phyloP scores from a whole-genome alignment of 2,113 vertebrate genomes.

The Romanogobio albipinnatus region DNA sequence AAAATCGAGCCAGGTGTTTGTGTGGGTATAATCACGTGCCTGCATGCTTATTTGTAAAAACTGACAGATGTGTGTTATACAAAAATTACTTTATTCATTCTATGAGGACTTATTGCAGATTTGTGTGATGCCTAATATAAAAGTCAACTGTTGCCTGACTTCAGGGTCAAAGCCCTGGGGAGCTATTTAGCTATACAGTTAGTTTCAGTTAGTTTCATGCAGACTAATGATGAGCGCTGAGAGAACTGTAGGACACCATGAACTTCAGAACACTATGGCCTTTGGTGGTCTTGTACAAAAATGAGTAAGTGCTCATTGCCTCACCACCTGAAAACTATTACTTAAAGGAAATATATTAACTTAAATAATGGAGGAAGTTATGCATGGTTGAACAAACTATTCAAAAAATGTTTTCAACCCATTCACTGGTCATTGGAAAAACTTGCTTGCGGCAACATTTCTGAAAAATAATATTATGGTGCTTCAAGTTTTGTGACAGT shows the following conservation, averaged over 20 bases:
- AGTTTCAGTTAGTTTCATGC: neutral
- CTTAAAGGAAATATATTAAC: neutral
- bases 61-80: neutral
- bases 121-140: slow-evolving; percentile 2
- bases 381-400: neutral
- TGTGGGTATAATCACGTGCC: neutral
- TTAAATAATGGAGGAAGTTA: neutral
- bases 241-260: neutral
- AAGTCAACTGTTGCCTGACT: neutral
- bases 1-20: neutral
- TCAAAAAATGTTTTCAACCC: neutral
- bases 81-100: slow-evolving; percentile 2
- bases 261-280: neutral
- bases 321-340: neutral
- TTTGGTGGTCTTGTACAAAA: too few species aligned
- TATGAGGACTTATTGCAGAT: neutral
- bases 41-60: neutral
- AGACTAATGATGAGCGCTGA: neutral
- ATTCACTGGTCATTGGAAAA: neutral
- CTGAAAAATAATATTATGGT: neutral
- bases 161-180: neutral
- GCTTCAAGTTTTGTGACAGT: too few species aligned
- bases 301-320: neutral
- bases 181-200: neutral
- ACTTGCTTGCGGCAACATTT: neutral